A percentile compares a stretch with the other conserved stretches of the same genome.
These are phyloP conservation scores for Xylocampa areola DNA, from an alignment of 2,888 invertebrate species.

Conservation along the genomic window DNA sequence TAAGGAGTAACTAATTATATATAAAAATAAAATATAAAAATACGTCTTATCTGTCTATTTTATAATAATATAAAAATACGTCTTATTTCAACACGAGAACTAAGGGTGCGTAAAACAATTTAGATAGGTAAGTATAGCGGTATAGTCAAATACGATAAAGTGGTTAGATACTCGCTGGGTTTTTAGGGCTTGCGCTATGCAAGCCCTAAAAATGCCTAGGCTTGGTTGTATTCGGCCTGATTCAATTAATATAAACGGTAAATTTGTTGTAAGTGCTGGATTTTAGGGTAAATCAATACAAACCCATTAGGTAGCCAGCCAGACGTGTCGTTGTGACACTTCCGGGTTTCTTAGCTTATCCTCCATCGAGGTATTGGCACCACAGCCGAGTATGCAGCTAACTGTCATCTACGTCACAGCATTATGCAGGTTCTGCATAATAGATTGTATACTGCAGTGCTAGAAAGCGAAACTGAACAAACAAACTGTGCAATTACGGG, in stretches of 20 bases:
- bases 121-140: too few relatives aligned
- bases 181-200: too few relatives aligned
- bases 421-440: slow-evolving; percentile 35
- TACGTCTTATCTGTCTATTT: too few relatives aligned
- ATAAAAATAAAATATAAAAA: too few relatives aligned
- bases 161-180: too few relatives aligned
- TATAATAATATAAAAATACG: too few relatives aligned
- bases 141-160: too few relatives aligned
- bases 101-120: too few relatives aligned
- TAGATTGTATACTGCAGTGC: slow-evolving; percentile 15
- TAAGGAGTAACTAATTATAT: too few relatives aligned
- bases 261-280: background rate
- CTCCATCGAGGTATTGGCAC: background rate
- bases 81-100: too few relatives aligned
- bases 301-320: background rate
- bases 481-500: slow-evolving; percentile 25
- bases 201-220: too few relatives aligned
- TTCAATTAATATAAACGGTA: background rate
- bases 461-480: slow-evolving; percentile 43
- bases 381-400: background rate
- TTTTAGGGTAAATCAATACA: too few relatives aligned
- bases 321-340: background rate
- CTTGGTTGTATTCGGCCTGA: background rate
- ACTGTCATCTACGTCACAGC: slow-evolving; percentile 21
- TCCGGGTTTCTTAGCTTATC: background rate